Conservation (phyloP, 2,113 vertebrate genomes). For the Anoura caudifer region DNA sequence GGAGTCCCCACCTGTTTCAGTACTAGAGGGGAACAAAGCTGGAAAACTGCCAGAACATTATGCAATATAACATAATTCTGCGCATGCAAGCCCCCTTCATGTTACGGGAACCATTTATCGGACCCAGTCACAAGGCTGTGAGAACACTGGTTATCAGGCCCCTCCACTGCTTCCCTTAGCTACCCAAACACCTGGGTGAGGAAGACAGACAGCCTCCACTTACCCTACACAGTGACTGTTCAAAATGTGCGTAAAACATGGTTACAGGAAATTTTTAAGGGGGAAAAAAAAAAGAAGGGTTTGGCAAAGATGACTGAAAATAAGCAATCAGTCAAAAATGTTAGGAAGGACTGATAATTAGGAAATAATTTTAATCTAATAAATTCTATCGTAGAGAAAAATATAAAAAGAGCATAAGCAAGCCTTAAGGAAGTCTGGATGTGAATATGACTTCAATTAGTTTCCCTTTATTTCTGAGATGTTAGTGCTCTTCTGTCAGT, state of each 20-base stretch:
- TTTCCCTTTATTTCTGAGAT: background rate
- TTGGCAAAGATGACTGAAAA: background rate
- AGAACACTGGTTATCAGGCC: too few relatives aligned
- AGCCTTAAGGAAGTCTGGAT: background rate
- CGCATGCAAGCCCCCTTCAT: too few relatives aligned
- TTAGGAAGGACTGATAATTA: background rate
- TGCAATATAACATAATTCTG: too few relatives aligned
- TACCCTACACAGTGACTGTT: background rate
- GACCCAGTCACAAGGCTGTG: too few relatives aligned
- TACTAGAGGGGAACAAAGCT: too few relatives aligned
- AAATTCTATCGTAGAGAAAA: background rate
- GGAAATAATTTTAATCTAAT: background rate
- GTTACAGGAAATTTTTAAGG: background rate
- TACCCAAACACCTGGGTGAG: too few relatives aligned
- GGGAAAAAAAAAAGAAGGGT: background rate
- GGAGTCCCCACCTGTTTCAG: too few relatives aligned
- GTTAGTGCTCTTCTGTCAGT: background rate
- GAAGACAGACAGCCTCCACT: too few relatives aligned
- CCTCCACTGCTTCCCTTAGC: too few relatives aligned
- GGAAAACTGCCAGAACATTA: too few relatives aligned
- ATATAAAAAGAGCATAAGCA: background rate
- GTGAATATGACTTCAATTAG: background rate
- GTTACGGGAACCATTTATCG: too few relatives aligned
- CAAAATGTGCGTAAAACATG: constrained; percentile 48
- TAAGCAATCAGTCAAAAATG: background rate